These are phyloP conservation scores for Gymnocheta viridis DNA, from an alignment of 2,888 invertebrate species.

Conservation along the genomic window DNA sequence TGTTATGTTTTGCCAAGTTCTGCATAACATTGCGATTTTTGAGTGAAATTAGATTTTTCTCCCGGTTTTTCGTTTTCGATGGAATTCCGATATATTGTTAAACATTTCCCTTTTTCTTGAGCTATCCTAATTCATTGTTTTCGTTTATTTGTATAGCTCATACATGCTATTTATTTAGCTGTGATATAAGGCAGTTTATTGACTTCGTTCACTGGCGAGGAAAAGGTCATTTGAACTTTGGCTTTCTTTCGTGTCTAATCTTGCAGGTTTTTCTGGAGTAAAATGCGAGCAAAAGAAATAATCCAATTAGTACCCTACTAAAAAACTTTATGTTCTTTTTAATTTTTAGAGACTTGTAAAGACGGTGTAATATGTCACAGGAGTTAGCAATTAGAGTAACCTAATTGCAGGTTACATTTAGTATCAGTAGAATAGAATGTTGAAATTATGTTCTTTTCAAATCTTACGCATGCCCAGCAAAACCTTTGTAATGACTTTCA, in stretches of 20 bases:
- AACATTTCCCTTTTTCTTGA: too few relatives aligned
- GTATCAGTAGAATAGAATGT: too few relatives aligned
- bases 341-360: not conserved
- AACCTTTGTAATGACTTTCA: too few relatives aligned
- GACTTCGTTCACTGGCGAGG: slow-evolving; percentile 12
- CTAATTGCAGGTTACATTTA: not conserved
- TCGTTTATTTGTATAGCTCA: not conserved
- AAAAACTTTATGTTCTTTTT: not conserved
- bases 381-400: slow-evolving; percentile 1
- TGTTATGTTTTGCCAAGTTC: too few relatives aligned
- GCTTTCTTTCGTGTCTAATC: slow-evolving; percentile 12
- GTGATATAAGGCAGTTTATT: not conserved
- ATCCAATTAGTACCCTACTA: slow-evolving; percentile 39
- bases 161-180: too few relatives aligned
- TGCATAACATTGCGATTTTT: too few relatives aligned
- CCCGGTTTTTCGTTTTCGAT: too few relatives aligned
- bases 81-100: too few relatives aligned
- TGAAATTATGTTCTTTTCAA: not conserved
- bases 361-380: not conserved
- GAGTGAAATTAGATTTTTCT: too few relatives aligned
- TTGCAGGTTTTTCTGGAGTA: not conserved
- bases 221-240: slow-evolving; percentile 45
- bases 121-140: not conserved
- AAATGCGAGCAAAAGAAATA: not conserved
- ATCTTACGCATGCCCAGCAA: too few relatives aligned